A percentile compares a stretch with the other conserved stretches of the same genome.
Evolutionary conservation across 2,888 invertebrate genomes (phyloP).

Genomic region (Drosophila differens): DNA sequence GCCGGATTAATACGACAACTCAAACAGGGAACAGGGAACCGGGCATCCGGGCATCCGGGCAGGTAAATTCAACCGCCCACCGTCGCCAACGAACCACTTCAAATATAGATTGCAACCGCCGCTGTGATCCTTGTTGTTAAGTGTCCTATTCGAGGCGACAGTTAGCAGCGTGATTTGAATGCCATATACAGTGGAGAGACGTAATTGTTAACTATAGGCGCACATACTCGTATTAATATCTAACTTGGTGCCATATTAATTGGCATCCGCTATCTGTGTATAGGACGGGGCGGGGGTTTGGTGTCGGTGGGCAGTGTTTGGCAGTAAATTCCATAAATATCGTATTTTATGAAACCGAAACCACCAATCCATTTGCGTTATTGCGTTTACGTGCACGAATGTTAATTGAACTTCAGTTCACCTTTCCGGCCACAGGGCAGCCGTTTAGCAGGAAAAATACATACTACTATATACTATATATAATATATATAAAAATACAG

Average conservation of each 20-base stretch:
- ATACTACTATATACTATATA: background rate
- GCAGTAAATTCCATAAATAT: constrained; percentile 76
- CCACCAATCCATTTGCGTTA: constrained; percentile 78
- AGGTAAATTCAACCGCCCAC: constrained; percentile 36
- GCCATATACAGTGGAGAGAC: constrained; percentile 38
- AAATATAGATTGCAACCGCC: constrained; percentile 4
- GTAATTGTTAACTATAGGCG: constrained; percentile 66
- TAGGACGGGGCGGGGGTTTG: background rate
- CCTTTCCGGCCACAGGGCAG: constrained; percentile 28
- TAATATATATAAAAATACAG: constrained; percentile 43
- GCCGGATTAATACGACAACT: constrained; percentile 60
- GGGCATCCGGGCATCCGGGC: constrained; percentile 14
- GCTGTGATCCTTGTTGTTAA: constrained; percentile 9
- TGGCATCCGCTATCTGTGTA: constrained; percentile 51
- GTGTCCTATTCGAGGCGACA: constrained; percentile 25
- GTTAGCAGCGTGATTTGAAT: constrained; percentile 37
- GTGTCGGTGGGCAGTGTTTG: constrained; percentile 5
- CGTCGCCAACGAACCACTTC: background rate
- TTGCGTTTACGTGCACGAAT: constrained; percentile 79
- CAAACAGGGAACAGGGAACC: constrained; percentile 12
- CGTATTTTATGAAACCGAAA: constrained; percentile 74
- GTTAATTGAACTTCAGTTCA: constrained; percentile 72
- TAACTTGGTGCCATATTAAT: constrained; percentile 68
- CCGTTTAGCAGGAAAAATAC: constrained; percentile 10
- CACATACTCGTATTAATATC: constrained; percentile 56